Evolutionary conservation across 2,797 vertebrate genomes (phyloP), one percentile per base, ranked within the genome.

Genomic region (Sebastes hubbsi): DNA sequence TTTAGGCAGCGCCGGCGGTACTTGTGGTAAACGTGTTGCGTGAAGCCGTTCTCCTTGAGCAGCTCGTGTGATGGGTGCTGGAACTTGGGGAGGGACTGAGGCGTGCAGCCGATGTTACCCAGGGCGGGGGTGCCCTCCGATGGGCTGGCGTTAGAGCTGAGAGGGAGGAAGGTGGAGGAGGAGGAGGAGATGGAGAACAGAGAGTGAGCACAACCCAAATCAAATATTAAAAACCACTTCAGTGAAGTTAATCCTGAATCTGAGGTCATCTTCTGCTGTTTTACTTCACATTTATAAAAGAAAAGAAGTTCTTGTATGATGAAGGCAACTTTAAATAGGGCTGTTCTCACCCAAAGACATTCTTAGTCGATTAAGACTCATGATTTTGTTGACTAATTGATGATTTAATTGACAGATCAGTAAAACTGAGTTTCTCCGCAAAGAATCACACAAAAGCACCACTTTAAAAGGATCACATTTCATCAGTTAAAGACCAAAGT

Each of bases 11-110:
- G 97, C 88, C 98, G 97, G 87, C 98, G 97, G 92, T 99, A 99
- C 93, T 99, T 99, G 96, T 99, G 98, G 96, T 99, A 99, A 85
- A 99, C 98, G 1, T 99, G 98, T 94, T 99, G 98, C 22, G 98
- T 99, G 96, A 99, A 99, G 95, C 98, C 98, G 2, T 99, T 99
- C 93, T 99, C 98, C 94, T 99, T 99, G 83, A 99, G 97, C 89
- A 99, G 96, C 95, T 99, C 98, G 0, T 99, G 98, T 0, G 98
- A 99, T 52, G 98, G 98, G 80, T 99, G 98, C 92, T 99, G 98
- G 93, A 99, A 99, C 91, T 99, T 99, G 85, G 98, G 98, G 84
- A 99, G 95, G 71, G 98, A 99, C 94, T 99, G 98, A 0, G 98
- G 98, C 2, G 98, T 99, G 91, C 97, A 98, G 92, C 98, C 98